Evolutionary conservation across 2,888 invertebrate species (phyloP), one percentile per base, ranked within the genome.

Genomic region (Mythimna albipuncta): DNA sequence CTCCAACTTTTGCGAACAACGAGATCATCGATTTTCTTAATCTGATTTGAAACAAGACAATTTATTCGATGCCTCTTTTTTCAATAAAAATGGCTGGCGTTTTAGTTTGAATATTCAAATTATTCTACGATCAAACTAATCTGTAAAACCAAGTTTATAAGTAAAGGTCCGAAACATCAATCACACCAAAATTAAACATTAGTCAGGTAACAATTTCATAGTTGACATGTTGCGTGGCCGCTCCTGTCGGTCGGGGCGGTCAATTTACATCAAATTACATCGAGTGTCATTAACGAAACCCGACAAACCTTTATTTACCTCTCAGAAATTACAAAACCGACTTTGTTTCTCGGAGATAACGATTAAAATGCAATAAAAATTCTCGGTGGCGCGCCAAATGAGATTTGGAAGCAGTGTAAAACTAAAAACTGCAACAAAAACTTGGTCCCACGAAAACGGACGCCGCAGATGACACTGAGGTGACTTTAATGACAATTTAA

Each of bases 401-500:
- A 64, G 67, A 83, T 85, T 86, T 85, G 83, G 84, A 79, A 88
- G 88, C 86, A 88, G 85, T 90, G 90, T 91, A 90, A 90, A 91
- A 92, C 92, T 94, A 94, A 94, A 94, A 95, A 94, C 93, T 94
- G 93, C 94, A 93, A 91, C 94, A 96, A 96, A 96, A 95, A 96
- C 87, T 87, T 89, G 91, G 91, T 91, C 92, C 89, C 93, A 94
- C 93, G 92, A 93, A 94, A 94, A 93, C 92, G 92, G 90, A 91
- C 91, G 90, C 87, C 90, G 88, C 94, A 94, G 95, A 95, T 95
- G 96, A 96, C 96, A 96, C 94, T 87, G 92, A 92, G 92, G 93
- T 91, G 92, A 92, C 93, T 95, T 94, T 96, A 96, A 96, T 95
- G 96, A 95, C 94, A 95, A 91, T 96, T 95, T 96, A 96, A 96